These are phyloP conservation scores for Drosophila albomicans DNA, from an alignment of 1,140 invertebrate species.

Conservation along the genomic window DNA sequence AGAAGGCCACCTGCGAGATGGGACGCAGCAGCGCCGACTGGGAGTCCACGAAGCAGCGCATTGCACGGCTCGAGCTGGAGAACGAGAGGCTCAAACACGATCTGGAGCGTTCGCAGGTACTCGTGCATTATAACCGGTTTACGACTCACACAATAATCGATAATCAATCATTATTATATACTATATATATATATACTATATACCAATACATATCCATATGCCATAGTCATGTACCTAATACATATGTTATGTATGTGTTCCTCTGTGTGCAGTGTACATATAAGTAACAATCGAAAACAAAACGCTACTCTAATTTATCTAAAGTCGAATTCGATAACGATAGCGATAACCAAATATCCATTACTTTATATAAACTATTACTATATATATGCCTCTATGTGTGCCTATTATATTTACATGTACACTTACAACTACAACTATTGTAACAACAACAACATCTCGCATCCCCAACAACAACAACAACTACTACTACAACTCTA, in stretches of 20 bases:
- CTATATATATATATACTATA: background rate
- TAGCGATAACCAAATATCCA: constrained; percentile 25
- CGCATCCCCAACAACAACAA: constrained; percentile 75
- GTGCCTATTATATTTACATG: constrained; percentile 81
- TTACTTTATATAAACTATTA: constrained; percentile 17
- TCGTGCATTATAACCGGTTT: constrained; percentile 79
- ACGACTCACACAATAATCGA: constrained; percentile 36
- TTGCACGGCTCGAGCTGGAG: constrained; percentile 94
- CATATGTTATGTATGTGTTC: constrained; percentile 44
- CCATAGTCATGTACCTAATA: constrained; percentile 49
- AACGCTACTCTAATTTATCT: constrained; percentile 40
- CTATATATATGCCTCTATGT: constrained; percentile 66
- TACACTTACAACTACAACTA: constrained; percentile 67
- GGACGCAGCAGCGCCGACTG: constrained; percentile 94
- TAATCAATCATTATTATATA: constrained; percentile 49
- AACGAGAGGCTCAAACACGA: constrained; percentile 95
- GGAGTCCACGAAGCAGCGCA: constrained; percentile 94
- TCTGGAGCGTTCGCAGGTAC: constrained; percentile 90
- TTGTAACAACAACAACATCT: constrained; percentile 61
- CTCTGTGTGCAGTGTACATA: constrained; percentile 52
- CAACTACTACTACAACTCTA: constrained; percentile 64
- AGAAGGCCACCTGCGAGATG: constrained; percentile 95
- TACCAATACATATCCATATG: constrained; percentile 34
- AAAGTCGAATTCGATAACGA: constrained; percentile 18
- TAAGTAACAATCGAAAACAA: constrained; percentile 16